Conservation (phyloP, 1,140 invertebrate genomes). For the Neuroterus valhalla region DNA sequence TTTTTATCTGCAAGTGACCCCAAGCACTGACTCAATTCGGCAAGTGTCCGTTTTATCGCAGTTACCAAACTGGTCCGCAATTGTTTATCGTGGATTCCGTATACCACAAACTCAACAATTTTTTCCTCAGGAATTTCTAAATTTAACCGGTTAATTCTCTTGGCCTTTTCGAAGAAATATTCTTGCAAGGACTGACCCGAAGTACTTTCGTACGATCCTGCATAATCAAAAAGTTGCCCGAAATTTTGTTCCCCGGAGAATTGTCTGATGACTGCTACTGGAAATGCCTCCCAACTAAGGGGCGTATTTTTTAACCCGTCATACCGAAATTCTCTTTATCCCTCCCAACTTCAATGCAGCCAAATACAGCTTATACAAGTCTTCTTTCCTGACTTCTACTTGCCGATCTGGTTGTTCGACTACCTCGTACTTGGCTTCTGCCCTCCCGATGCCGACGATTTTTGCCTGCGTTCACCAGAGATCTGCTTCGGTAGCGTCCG, state of each 20-base stretch:
- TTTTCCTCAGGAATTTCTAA: constrained; percentile 8
- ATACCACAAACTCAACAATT: too few relatives aligned
- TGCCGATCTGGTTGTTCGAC: too few relatives aligned
- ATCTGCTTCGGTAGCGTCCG: too few relatives aligned
- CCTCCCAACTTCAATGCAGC: constrained; percentile 34
- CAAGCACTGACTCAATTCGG: neutral
- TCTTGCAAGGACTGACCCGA: constrained; percentile 4
- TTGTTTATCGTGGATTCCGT: too few relatives aligned
- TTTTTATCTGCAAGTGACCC: neutral
- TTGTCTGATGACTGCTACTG: constrained; percentile 24
- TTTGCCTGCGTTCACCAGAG: too few relatives aligned
- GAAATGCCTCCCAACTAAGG: constrained; percentile 38
- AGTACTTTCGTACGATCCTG: constrained; percentile 19
- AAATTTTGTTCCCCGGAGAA: constrained; percentile 39
- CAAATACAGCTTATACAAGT: constrained; percentile 39
- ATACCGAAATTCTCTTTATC: constrained; percentile 32
- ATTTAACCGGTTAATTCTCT: constrained; percentile 38
- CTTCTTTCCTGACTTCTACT: too few relatives aligned
- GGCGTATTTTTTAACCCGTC: constrained; percentile 31
- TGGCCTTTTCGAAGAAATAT: constrained; percentile 39
- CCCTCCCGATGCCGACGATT: too few relatives aligned
- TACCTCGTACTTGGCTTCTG: too few relatives aligned
- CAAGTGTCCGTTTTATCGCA: neutral
- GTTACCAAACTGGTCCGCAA: neutral
- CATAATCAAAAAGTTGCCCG: too few relatives aligned